Base-by-base conservation (phyloP, 1,140 invertebrate genomes). In the Diprion similis region DNA sequence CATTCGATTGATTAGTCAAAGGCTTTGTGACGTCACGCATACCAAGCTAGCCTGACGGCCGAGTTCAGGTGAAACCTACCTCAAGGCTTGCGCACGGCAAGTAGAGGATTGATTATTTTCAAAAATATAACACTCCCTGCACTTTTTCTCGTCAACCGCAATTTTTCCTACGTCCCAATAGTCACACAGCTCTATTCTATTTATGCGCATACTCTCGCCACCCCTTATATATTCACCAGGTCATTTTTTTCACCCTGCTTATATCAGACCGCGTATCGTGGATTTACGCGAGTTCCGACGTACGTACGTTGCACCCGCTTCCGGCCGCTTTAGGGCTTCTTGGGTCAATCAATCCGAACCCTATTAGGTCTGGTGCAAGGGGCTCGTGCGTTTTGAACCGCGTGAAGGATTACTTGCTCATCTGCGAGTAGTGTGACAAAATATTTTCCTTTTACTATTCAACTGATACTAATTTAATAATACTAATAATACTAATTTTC, bases 1-100 rank as follows among this genome's bases (percentile, higher is more conserved):
- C 51, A 59, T 59, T 59, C 51, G 51, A 59, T 59, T 59, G 51
- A 59, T 59, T 59, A 59, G 51, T 59, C 51, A 59, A 59, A 59
- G 51, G 51, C 51, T 59, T 59, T 15, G 51, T 59, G 51, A 59
- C 51, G 51, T 59, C 51, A 59, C 51, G 51, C 51, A 59, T 17
- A 59, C n/a, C 51, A 9, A 59, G 51, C 51, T n/a, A 59, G 51
- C 51, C 8, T 59, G 11, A 6, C n/a, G n/a, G 51, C 9, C 51
- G 11, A 59, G 51, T 59, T 59, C 51, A 59, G 11, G 51, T 17
- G 51, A 17, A 59, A 59, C 51, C 51, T 59, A 59, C 51, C 51
- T 17, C 51, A 59, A 59, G 51, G 51, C 51, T 59, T 6, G 51
- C 11, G 9, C n/a, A 17, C 11, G 9, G 11, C 51, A 17, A 59